These are phyloP conservation scores for Anthrax anthrax DNA, from an alignment of 2,888 invertebrate genomes.

Conservation along the genomic window DNA sequence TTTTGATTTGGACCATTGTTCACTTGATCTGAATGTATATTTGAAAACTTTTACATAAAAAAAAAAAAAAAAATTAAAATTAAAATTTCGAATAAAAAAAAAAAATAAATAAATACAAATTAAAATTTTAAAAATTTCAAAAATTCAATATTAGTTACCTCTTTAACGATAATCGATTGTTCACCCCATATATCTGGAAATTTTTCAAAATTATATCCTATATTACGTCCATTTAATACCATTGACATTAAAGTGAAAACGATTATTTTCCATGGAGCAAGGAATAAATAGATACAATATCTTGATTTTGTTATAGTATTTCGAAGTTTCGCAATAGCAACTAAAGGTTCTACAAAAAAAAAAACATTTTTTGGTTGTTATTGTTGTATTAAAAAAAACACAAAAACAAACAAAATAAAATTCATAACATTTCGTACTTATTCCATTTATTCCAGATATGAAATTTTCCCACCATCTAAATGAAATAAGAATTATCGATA, in stretches of 20 bases:
- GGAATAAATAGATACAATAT: slow-evolving; percentile 56
- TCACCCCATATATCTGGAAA: slow-evolving; percentile 37
- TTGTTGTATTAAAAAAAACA: too few species aligned
- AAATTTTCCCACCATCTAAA: slow-evolving; percentile 79
- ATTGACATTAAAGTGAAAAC: slow-evolving; percentile 53
- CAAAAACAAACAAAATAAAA: too few species aligned
- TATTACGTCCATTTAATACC: slow-evolving; percentile 34
- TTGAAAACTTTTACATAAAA: too few species aligned
- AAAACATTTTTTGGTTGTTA: not conserved
- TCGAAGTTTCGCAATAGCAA: slow-evolving; percentile 36
- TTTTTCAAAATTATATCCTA: slow-evolving; percentile 34
- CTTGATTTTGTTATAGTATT: slow-evolving; percentile 47
- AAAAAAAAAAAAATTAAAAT: too few species aligned
- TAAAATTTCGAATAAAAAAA: too few species aligned
- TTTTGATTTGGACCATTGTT: slow-evolving; percentile 5
- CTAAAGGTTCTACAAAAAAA: slow-evolving; percentile 26
- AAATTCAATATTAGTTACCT: slow-evolving; percentile 30
- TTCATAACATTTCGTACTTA: too few species aligned
- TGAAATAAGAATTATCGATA: slow-evolving; percentile 53
- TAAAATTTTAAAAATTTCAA: not conserved
- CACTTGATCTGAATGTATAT: slow-evolving; percentile 5
- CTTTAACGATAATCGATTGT: slow-evolving; percentile 39
- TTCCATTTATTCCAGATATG: slow-evolving; percentile 34
- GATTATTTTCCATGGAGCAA: slow-evolving; percentile 62
- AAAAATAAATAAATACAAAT: not conserved